Evolutionary conservation across 1,140 invertebrate genomes (phyloP).

Genomic region (Zaprionus camerounensis): DNA sequence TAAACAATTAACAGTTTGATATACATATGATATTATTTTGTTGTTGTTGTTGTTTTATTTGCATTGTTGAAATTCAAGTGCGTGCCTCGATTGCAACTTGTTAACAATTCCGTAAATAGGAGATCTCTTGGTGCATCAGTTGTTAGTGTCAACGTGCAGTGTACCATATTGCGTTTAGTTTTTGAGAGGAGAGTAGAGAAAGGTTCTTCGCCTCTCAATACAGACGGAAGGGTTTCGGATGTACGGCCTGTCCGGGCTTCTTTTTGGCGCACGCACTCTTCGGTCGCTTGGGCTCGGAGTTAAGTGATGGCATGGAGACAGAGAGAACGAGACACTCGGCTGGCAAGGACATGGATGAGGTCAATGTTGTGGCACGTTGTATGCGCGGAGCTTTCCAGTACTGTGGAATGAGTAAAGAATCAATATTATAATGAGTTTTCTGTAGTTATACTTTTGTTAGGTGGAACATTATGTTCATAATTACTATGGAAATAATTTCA

Average conservation of each 20-base stretch:
- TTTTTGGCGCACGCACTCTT: conserved; percentile 82
- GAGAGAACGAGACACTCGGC: conserved; percentile 83
- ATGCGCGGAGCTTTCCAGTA: conserved; percentile 82
- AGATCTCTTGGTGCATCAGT: conserved; percentile 57
- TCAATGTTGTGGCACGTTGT: conserved; percentile 78
- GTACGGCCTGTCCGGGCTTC: conserved; percentile 74
- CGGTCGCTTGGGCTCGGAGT: conserved; percentile 74
- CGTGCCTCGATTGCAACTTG: conserved; percentile 63
- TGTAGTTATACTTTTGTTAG: background rate
- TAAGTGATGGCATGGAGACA: conserved; percentile 82
- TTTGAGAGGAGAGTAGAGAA: background rate
- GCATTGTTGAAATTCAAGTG: conserved; percentile 34
- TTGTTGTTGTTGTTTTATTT: conserved; percentile 8
- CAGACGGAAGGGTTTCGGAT: conserved; percentile 81
- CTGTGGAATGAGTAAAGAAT: conserved; percentile 40
- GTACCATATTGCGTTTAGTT: conserved; percentile 11
- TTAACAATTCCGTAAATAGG: conserved; percentile 59
- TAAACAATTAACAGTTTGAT: conserved; percentile 69
- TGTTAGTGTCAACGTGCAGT: conserved; percentile 45
- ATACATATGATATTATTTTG: conserved; percentile 23
- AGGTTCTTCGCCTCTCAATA: conserved; percentile 54
- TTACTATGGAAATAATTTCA: conserved; percentile 23
- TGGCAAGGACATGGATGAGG: conserved; percentile 83
- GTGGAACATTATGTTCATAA: background rate
- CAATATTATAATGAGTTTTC: background rate